phyloP scores from a whole-genome alignment of 2,797 vertebrate genomes.

The Calcarius lapponicus region DNA sequence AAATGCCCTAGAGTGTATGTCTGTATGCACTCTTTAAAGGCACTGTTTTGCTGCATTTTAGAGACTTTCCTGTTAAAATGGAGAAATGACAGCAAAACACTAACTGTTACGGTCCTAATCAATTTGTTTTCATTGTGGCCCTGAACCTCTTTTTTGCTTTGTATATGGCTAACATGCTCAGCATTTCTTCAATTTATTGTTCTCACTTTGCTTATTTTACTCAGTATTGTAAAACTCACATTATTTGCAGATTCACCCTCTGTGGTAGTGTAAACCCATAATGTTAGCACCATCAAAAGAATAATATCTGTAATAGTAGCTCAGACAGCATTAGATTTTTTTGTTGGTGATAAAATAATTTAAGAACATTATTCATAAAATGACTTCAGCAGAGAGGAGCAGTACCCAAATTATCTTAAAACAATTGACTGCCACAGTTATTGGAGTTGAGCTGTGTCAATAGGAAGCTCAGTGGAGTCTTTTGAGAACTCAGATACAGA shows the following conservation, averaged over 20 bases:
- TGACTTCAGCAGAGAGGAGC: not conserved
- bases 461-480: not conserved
- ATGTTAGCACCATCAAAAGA: not conserved
- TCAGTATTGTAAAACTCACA: not conserved
- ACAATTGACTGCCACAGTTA: not conserved
- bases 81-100: not conserved
- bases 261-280: not conserved
- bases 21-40: not conserved
- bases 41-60: not conserved
- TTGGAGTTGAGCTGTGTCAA: fast-evolving
- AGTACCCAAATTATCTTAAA: not conserved
- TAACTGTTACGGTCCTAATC: not conserved
- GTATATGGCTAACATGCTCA: not conserved
- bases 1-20: not conserved
- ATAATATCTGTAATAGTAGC: not conserved
- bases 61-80: not conserved
- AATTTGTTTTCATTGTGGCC: not conserved
- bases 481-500: fast-evolving
- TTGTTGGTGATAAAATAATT: not conserved
- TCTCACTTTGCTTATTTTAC: not conserved
- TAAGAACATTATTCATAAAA: not conserved
- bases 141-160: not conserved
- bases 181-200: not conserved
- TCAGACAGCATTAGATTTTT: not conserved
- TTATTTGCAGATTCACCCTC: not conserved